phyloP scores from a whole-genome alignment of 1,140 invertebrate genomes.

The Psix sp. region DNA sequence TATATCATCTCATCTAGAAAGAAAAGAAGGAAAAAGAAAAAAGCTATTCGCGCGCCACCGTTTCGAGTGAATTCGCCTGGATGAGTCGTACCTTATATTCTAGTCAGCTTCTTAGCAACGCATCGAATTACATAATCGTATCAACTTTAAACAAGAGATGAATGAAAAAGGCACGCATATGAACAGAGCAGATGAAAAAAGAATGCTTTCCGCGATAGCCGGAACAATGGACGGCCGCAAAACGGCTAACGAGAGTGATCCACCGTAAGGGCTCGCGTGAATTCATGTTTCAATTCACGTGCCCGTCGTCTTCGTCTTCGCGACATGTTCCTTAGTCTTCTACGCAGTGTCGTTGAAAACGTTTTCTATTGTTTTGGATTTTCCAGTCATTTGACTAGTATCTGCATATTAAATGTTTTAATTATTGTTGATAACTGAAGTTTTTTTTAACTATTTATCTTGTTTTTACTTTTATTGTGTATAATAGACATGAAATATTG shows the following conservation, averaged over 20 bases:
- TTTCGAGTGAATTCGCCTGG: slow-evolving; percentile 35
- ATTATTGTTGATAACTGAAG: background rate
- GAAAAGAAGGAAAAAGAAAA: too few relatives aligned
- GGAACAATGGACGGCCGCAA: slow-evolving; percentile 40
- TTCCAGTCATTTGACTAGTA: too few relatives aligned
- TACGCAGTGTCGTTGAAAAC: slow-evolving; percentile 57
- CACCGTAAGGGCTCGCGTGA: slow-evolving; percentile 47
- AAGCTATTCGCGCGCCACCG: background rate
- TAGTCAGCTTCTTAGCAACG: slow-evolving; percentile 77
- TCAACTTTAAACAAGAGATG: slow-evolving; percentile 29
- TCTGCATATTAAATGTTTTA: too few relatives aligned
- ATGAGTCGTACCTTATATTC: slow-evolving; percentile 72
- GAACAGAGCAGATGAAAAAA: background rate
- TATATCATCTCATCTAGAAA: slow-evolving; percentile 45
- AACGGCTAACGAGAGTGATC: slow-evolving; percentile 38
- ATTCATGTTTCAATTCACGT: slow-evolving; percentile 42
- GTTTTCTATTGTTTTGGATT: too few relatives aligned
- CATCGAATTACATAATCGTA: slow-evolving; percentile 67
- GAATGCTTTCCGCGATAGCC: slow-evolving; percentile 23
- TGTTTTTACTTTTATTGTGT: background rate
- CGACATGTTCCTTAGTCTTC: slow-evolving; percentile 62
- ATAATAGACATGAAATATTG: slow-evolving; percentile 11
- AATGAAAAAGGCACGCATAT: background rate
- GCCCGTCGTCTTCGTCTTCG: slow-evolving; percentile 60
- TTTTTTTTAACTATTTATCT: background rate